Conservation (phyloP, 2,797 vertebrate species). For the Labroides dimidiatus region DNA sequence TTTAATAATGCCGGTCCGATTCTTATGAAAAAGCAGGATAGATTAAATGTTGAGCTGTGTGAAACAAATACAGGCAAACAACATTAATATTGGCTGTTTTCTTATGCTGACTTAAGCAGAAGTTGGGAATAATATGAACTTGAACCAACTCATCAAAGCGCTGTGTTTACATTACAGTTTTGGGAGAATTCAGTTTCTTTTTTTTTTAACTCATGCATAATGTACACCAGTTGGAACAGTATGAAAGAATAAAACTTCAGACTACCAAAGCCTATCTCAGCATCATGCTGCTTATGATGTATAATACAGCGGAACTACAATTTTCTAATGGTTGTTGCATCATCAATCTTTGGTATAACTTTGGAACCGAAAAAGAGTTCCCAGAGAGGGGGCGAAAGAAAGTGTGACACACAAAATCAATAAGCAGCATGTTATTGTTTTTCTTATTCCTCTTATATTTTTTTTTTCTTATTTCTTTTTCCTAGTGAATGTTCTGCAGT, state of each 20-base stretch:
- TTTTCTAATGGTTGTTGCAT: constrained; percentile 13
- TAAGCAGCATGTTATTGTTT: background rate
- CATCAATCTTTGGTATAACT: constrained; percentile 17
- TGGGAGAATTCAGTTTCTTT: background rate
- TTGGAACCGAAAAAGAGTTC: constrained; percentile 4
- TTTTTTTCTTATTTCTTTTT: no score
- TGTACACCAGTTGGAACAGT: background rate
- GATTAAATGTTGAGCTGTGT: background rate
- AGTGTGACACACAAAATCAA: constrained; percentile 1
- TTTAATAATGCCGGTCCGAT: background rate
- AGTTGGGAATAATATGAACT: background rate
- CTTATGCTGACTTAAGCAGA: background rate
- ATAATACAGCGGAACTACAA: constrained; percentile 16
- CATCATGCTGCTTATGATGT: constrained; percentile 9
- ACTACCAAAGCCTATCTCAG: constrained; percentile 2
- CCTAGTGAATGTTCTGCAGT: background rate
- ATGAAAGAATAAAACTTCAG: constrained; percentile 3
- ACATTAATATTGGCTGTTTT: background rate
- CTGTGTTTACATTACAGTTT: background rate
- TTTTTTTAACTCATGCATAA: background rate
- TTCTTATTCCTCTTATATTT: no score
- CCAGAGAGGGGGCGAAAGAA: constrained; percentile 1
- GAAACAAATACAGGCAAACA: constrained; percentile 1
- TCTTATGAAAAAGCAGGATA: background rate
- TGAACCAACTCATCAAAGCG: background rate